Evolutionary conservation across 1,140 invertebrate genomes (phyloP).

Genomic region (Anastrepha obliqua): DNA sequence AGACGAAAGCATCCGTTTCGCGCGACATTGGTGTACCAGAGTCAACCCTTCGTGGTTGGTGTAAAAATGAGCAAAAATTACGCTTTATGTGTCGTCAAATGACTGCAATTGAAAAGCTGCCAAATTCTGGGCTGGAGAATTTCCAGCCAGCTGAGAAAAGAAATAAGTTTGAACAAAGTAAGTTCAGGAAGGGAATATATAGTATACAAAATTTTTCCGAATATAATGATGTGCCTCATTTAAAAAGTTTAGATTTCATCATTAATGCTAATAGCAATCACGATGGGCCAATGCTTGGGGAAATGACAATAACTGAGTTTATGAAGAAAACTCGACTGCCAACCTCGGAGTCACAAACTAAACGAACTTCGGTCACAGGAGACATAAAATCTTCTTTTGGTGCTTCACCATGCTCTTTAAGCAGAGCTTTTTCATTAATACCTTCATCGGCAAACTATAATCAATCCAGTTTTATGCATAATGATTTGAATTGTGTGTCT

Average conservation of each 20-base stretch:
- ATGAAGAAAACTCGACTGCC: constrained; percentile 68
- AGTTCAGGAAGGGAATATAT: constrained; percentile 60
- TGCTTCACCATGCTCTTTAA: no score
- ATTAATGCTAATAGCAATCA: not conserved
- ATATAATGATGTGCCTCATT: no score
- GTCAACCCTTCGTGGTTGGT: constrained; percentile 86
- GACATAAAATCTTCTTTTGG: no score
- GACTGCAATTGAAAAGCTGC: constrained; percentile 67
- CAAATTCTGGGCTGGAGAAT: constrained; percentile 72
- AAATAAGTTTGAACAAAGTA: constrained; percentile 48
- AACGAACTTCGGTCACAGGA: no score
- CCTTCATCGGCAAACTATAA: no score
- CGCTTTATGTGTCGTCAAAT: constrained; percentile 79
- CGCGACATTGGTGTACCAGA: constrained; percentile 86
- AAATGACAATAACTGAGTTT: constrained; percentile 67
- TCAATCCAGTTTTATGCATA: no score
- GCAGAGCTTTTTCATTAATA: no score
- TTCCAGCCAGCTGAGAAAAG: constrained; percentile 70
- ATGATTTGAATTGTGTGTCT: no score
- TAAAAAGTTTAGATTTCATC: not conserved
- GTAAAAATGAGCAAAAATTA: constrained; percentile 85
- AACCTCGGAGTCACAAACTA: constrained; percentile 64
- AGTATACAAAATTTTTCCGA: not conserved
- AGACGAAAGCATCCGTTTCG: constrained; percentile 85
- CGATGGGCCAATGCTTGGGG: not conserved